Conservation (phyloP, 2,888 invertebrate species). For the Lysandra bellargus region DNA sequence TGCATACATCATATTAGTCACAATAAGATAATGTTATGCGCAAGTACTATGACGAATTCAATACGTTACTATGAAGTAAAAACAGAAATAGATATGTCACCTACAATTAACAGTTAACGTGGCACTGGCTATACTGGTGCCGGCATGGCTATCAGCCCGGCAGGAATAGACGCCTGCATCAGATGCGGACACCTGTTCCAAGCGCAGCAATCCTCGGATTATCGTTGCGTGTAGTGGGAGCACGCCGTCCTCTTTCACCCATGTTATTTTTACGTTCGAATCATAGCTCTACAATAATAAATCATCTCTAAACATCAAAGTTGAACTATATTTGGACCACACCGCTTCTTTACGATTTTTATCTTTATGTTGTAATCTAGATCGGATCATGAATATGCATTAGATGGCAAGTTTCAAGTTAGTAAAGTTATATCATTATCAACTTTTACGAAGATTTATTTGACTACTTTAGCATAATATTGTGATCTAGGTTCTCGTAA, state of each 20-base stretch:
- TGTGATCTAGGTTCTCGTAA: constrained; percentile 9
- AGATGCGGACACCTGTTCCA: constrained; percentile 89
- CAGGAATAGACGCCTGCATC: constrained; percentile 96
- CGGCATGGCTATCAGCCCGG: constrained; percentile 94
- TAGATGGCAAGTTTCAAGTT: not conserved
- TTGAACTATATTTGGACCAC: constrained; percentile 14
- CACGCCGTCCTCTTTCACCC: constrained; percentile 72
- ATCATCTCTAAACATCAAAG: constrained; percentile 25
- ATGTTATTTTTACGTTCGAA: constrained; percentile 72
- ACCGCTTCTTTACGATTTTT: not conserved
- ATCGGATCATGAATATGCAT: constrained; percentile 9
- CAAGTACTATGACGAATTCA: not conserved
- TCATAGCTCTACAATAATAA: constrained; percentile 68
- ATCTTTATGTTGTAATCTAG: constrained; percentile 11
- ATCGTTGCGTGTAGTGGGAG: constrained; percentile 68
- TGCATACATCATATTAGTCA: not conserved
- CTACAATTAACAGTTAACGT: constrained; percentile 95
- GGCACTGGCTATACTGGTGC: constrained; percentile 92
- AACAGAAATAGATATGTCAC: constrained; percentile 57
- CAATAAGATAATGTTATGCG: not conserved
- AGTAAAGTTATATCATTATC: not conserved
- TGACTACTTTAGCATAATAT: constrained; percentile 4
- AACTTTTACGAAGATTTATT: not conserved
- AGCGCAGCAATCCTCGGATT: constrained; percentile 80
- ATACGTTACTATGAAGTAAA: not conserved